Base-by-base conservation (phyloP, 2,888 invertebrate genomes). In the Dascillus cervinus region DNA sequence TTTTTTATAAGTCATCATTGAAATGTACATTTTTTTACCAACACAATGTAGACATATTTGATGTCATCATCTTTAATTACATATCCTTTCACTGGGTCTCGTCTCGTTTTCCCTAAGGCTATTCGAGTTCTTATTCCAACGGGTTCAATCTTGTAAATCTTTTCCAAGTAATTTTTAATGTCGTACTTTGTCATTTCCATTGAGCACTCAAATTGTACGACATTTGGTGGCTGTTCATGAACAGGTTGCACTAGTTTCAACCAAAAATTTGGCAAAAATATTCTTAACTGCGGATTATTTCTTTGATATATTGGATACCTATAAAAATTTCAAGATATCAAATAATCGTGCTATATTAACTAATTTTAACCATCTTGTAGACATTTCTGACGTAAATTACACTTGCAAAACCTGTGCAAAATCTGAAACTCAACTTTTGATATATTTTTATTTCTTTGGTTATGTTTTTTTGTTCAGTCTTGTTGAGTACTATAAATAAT, bases 201-300 rank as follows among this genome's bases (percentile, higher is more conserved):
- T 4, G 95, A 91, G 49, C 91, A 89, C 27, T 85, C 74, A 64
- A 98, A 97, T 29, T 83, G 76, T 0, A 92, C 87, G 21, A 83
- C 65, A 69, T 96, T 90, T 25, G 77, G 71, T 2, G 88, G 87
- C 46, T 81, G 76, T 15, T 71, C 71, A 11, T 70, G 64, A 3
- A 60, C 53, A 1, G 89, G 80, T 31, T 78, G 73, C 1, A 96
- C 75, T 10, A 96, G 55, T 67, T 95, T 96, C 81, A 98, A 79
- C 91, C 92, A 97, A 66, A 97, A 97, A 62, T 96, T 91, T 1
- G 97, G 96, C 15, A 98, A 67, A 63, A 91, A 94, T 5, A 96
- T 74, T 35, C 96, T 70, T 15, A 90, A 66, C 58, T 96, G 96
- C n/a, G 97, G 96, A 62, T 89, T 88, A 8, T 96, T 96, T 60